Evolutionary conservation across 2,888 invertebrate species (phyloP).

Genomic region (Ectobius pallidus): DNA sequence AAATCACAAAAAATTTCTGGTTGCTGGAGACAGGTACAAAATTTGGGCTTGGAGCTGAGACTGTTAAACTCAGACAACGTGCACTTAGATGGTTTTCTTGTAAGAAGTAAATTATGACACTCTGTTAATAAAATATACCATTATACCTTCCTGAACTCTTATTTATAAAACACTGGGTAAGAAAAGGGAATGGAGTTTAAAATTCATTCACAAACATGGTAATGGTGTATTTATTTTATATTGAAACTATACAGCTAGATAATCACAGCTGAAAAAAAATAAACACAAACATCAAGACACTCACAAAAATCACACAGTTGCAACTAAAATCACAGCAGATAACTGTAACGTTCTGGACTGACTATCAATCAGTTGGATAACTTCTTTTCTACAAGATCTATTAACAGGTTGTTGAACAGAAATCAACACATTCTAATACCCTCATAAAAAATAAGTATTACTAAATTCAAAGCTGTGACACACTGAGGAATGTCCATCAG

Average conservation of each 20-base stretch:
- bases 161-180: too few species aligned
- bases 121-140: too few species aligned
- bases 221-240: constrained; percentile 52
- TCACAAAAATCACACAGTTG: constrained; percentile 43
- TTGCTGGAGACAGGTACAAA: too few species aligned
- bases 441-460: constrained; percentile 32
- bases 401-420: constrained; percentile 21
- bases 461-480: constrained; percentile 36
- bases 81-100: too few species aligned
- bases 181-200: background rate
- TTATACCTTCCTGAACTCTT: too few species aligned
- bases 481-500: constrained; percentile 26
- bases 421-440: constrained; percentile 24
- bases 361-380: constrained; percentile 26
- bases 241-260: constrained; percentile 66
- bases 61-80: too few species aligned
- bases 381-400: constrained; percentile 23
- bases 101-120: too few species aligned
- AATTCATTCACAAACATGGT: constrained; percentile 33
- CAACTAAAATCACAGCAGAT: constrained; percentile 44
- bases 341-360: constrained; percentile 34
- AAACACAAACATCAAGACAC: constrained; percentile 49
- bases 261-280: constrained; percentile 67
- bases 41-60: too few species aligned
- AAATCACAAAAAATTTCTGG: too few species aligned